Evolutionary conservation across 2,888 invertebrate genomes (phyloP).

Genomic region (Dione juno): DNA sequence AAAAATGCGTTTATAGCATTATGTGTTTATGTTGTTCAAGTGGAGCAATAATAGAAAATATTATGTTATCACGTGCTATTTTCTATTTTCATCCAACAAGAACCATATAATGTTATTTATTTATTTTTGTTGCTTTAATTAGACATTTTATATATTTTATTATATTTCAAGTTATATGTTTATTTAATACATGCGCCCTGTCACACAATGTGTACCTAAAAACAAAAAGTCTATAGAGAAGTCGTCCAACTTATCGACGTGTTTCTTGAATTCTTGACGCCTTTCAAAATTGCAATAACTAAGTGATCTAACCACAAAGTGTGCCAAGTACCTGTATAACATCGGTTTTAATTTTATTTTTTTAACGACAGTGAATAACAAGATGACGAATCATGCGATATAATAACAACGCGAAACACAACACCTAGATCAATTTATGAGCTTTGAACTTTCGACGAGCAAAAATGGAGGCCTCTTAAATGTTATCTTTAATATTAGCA

Average conservation of each 20-base stretch:
- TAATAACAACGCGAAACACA: conserved; percentile 77
- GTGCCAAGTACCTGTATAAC: conserved; percentile 77
- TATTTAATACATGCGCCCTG: conserved; percentile 80
- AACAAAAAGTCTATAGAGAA: conserved; percentile 43
- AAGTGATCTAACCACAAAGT: conserved; percentile 69
- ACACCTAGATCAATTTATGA: conserved; percentile 70
- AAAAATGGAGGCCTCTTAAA: conserved; percentile 64
- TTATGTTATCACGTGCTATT: not conserved
- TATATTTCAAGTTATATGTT: conserved; percentile 52
- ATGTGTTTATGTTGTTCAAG: conserved; percentile 46
- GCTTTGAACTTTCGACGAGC: conserved; percentile 65
- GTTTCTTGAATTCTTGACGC: conserved; percentile 44
- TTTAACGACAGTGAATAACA: conserved; percentile 74
- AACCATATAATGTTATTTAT: conserved; percentile 37
- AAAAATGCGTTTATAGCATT: conserved; percentile 43
- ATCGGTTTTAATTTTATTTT: conserved; percentile 64
- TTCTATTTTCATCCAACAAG: conserved; percentile 43
- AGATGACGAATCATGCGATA: conserved; percentile 78
- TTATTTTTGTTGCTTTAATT: conserved; percentile 41
- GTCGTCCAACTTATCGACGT: conserved; percentile 31
- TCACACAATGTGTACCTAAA: conserved; percentile 77
- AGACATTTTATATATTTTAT: conserved; percentile 51
- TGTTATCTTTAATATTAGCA: conserved; percentile 44
- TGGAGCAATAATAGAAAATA: conserved; percentile 50
- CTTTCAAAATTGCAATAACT: conserved; percentile 38